Evolutionary conservation across 2,113 vertebrate species (phyloP).

Genomic region (Planiliza haematocheilus): DNA sequence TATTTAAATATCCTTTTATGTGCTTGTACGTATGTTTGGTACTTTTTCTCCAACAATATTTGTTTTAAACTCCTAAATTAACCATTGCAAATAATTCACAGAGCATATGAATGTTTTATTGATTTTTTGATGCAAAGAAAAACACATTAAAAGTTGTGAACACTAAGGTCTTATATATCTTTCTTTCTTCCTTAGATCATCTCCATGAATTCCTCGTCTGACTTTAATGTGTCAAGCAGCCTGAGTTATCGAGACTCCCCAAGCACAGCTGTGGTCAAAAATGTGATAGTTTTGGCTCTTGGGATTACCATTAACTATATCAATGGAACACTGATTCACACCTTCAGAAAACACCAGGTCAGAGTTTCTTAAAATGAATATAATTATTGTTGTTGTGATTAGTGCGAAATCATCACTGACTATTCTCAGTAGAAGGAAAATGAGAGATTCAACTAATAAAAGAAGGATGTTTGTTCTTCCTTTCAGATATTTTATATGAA

Average conservation of each 20-base stretch:
- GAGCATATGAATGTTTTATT: no score
- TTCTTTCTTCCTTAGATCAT: neutral
- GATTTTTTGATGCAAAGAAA: no score
- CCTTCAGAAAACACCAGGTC: constrained; percentile 70
- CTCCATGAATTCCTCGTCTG: constrained; percentile 54
- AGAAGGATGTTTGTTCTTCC: neutral
- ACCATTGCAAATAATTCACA: no score
- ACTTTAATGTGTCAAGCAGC: constrained; percentile 1
- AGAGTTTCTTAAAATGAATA: neutral
- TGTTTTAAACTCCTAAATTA: no score
- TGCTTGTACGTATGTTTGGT: no score
- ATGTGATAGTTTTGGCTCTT: constrained; percentile 62
- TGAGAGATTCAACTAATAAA: neutral
- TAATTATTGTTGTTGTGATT: neutral
- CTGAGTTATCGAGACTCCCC: constrained; percentile 30
- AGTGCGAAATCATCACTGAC: no score
- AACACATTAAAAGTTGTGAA: neutral
- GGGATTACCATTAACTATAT: constrained; percentile 75
- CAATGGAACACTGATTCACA: constrained; percentile 70
- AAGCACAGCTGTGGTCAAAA: constrained; percentile 28
- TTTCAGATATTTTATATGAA: constrained; percentile 60
- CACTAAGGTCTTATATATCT: neutral
- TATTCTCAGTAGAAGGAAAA: no score
- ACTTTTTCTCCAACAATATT: no score
- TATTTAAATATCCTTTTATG: no score